Evolutionary conservation across 2,888 invertebrate species (phyloP), one percentile per base, ranked within the genome.

Genomic region (Ischnura elegans): DNA sequence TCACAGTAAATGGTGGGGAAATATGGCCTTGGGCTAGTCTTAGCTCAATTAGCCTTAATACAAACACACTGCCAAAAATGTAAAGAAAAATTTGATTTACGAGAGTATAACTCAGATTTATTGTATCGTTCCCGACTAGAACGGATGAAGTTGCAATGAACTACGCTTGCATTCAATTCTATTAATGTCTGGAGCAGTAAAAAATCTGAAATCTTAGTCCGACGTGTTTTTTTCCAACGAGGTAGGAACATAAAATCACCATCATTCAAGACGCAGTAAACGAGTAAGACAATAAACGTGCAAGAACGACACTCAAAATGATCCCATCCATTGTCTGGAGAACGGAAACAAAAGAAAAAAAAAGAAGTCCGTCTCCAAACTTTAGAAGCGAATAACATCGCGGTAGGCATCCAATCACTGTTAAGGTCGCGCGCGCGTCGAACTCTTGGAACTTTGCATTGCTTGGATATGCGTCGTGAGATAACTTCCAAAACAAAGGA

Each of bases 401-500:
- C 29, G 76, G 51, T 19, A 76, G 76, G n/a, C 76, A 13, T 76
- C 76, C 76, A 76, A 76, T 76, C 76, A 76, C 76, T 36, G 36
- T 13, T 76, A 76, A 76, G 76, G 76, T 76, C 76, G 76, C 36
- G 61, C 61, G 61, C 61, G 61, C 61, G 76, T 76, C 76, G 76
- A 76, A 66, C 29, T n/a, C 29, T n/a, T n/a, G 29, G 66, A 66
- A 76, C 76, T 76, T 76, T 36, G 76, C 76, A 36, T 76, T 36
- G 76, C 10, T n/a, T 29, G 76, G 76, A 36, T 36, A 76, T 76
- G 36, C 16, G 29, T 13, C 36, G 29, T 29, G 76, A 76, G 76
- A 76, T 76, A 76, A 76, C 76, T 76, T 76, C 76, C 21, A 76
- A 76, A 76, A 76, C 76, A 76, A 76, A 76, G 76, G 76, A 76